A percentile compares a stretch with the other conserved stretches of the same genome.
phyloP scores from a whole-genome alignment of 1,140 invertebrate species.

The Drosophila serrata region DNA sequence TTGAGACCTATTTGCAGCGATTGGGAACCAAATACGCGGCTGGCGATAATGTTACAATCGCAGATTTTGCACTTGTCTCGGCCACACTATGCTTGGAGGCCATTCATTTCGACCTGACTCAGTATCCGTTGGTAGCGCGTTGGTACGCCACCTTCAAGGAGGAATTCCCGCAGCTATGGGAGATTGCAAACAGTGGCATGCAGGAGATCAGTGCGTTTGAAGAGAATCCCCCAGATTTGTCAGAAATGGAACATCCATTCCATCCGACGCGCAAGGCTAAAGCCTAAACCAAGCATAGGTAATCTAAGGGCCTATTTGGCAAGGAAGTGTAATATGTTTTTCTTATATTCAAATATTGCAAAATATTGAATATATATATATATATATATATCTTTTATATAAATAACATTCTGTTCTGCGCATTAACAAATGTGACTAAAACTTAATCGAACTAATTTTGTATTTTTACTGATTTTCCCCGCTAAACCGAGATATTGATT shows the following conservation, averaged over 20 bases:
- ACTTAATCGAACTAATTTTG: background rate
- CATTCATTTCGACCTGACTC: constrained; percentile 88
- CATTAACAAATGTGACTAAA: background rate
- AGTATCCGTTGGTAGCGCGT: constrained; percentile 86
- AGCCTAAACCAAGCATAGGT: constrained; percentile 21
- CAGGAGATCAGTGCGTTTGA: constrained; percentile 88
- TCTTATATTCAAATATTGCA: constrained; percentile 5
- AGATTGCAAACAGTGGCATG: constrained; percentile 89
- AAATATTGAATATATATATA: constrained; percentile 14
- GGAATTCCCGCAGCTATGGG: constrained; percentile 89
- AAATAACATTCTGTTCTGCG: background rate
- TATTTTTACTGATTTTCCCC: background rate
- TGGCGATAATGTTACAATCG: constrained; percentile 89
- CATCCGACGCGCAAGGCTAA: constrained; percentile 88
- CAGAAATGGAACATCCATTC: constrained; percentile 89
- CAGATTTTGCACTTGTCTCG: constrained; percentile 90
- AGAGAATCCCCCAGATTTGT: constrained; percentile 89
- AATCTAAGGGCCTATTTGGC: constrained; percentile 3
- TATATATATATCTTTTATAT: constrained; percentile 20
- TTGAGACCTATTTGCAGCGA: constrained; percentile 89
- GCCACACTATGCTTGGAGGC: constrained; percentile 90
- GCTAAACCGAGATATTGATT: background rate
- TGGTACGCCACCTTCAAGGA: constrained; percentile 90
- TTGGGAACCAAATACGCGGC: constrained; percentile 89
- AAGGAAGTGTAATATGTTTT: constrained; percentile 11